Evolutionary conservation across 2,113 vertebrate genomes (phyloP).

Genomic region (Neodon shergylaensis): DNA sequence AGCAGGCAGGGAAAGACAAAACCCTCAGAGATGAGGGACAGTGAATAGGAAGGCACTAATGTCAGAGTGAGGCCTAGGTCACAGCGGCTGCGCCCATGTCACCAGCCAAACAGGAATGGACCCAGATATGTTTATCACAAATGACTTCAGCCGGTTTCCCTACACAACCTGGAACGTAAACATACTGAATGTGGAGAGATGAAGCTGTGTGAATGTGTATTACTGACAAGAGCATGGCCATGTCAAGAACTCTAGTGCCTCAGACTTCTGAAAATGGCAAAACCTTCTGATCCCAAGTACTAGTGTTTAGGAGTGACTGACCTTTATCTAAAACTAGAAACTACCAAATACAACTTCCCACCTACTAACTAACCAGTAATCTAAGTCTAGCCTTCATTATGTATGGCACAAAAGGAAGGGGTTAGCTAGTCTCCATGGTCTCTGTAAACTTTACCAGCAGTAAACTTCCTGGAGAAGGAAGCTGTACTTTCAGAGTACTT

Average conservation of each 20-base stretch:
- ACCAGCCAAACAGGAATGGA: not conserved
- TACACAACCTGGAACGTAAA: not conserved
- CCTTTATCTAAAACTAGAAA: not conserved
- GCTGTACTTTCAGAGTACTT: slow-evolving; percentile 83
- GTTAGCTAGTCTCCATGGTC: no score
- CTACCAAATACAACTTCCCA: not conserved
- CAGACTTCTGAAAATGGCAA: not conserved
- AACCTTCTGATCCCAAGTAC: not conserved
- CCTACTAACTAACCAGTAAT: no score
- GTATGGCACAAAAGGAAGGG: no score
- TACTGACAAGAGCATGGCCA: not conserved
- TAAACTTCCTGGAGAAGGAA: no score
- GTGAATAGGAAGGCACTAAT: not conserved
- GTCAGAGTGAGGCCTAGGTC: not conserved
- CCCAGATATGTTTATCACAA: not conserved
- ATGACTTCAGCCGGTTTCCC: not conserved
- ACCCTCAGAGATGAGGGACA: not conserved
- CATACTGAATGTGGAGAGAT: not conserved
- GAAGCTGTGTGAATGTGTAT: not conserved
- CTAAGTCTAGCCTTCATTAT: no score
- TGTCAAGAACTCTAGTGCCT: not conserved
- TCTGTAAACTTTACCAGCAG: no score
- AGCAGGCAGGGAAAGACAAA: not conserved
- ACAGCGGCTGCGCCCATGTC: not conserved
- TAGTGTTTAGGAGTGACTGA: not conserved